phyloP scores from a whole-genome alignment of 2,888 invertebrate genomes.

The Drepanosiphum platanoidis region DNA sequence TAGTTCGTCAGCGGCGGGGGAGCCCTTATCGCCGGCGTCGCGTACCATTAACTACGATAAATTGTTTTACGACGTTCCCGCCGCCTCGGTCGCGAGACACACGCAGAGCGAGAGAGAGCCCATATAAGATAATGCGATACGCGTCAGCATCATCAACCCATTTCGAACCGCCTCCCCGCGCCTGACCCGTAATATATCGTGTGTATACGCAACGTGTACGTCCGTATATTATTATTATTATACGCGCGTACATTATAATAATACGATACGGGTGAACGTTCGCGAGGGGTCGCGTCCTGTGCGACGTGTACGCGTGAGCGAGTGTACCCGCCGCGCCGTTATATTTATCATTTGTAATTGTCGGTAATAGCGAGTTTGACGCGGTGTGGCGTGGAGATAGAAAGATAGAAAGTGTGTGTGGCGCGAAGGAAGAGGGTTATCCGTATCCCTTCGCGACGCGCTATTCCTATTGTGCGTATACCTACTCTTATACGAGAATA shows the following conservation, averaged over 20 bases:
- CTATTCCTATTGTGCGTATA: not conserved
- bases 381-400: not conserved
- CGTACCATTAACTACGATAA: constrained; percentile 61
- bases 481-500: not conserved
- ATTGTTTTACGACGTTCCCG: constrained; percentile 48
- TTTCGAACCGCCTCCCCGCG: not conserved
- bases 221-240: not conserved
- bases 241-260: too few relatives aligned
- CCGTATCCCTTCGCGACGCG: not conserved
- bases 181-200: not conserved
- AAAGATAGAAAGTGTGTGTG: not conserved
- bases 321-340: not conserved
- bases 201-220: not conserved
- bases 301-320: not conserved
- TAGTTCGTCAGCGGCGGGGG: not conserved
- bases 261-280: too few relatives aligned
- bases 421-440: not conserved
- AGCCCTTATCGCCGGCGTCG: constrained; percentile 45
- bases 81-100: not conserved
- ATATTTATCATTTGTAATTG: constrained; percentile 47
- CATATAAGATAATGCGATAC: constrained; percentile 52
- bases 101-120: too few relatives aligned
- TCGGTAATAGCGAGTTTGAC: constrained; percentile 20
- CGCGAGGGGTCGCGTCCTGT: not conserved
- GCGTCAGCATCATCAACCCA: constrained; percentile 45